Base-by-base conservation (phyloP, 1,140 invertebrate species). In the Eumeta japonica region DNA sequence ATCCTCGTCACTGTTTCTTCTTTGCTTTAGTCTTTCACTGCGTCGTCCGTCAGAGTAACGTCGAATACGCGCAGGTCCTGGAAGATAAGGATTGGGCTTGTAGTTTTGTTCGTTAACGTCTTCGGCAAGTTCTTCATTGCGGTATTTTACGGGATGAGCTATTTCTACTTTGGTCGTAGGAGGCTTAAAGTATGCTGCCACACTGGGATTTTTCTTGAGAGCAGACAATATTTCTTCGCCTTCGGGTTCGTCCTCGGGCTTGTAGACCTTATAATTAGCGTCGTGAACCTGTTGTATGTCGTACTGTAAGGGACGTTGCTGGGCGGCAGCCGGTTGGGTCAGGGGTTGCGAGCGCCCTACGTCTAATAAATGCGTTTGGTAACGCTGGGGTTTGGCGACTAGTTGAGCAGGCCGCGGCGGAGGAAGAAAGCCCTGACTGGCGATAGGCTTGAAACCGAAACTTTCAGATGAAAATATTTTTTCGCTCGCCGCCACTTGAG, bases 401-500 rank as follows among this genome's bases (percentile, higher is more conserved):
- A 65, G 35, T 42, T 55, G 59, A 24, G 60, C 62, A n/a, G 58
- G 41, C 31, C 48, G 58, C 20, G 36, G 56, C 16, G 50, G 54
- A 19, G 57, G 55, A 32, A 49, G 39, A 46, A 65, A 75, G 40
- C 59, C 58, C 57, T 75, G 62, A 55, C 75, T 75, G 37, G 66
- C 64, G 37, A 71, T 64, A 9, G 73, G 73, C 47, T 67, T 64
- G 39, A 70, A 77, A 38, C 73, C 75, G 45, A 75, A 76, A 45
- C 50, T 59, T 50, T 62, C 57, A 27, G 70, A 55, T 39, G 67
- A 61, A 52, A 74, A 74, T 41, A 46, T 41, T 32, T 56, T 67
- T 32, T 68, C 62, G 50, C 39, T 58, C 14, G 67, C 60, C 30
- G 61, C 55, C 45, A 67, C 35, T 45, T 61, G 59, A 16, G 47